Evolutionary conservation across 2,888 invertebrate species (phyloP), one percentile per base, ranked within the genome.

Genomic region (Erebia ligea): DNA sequence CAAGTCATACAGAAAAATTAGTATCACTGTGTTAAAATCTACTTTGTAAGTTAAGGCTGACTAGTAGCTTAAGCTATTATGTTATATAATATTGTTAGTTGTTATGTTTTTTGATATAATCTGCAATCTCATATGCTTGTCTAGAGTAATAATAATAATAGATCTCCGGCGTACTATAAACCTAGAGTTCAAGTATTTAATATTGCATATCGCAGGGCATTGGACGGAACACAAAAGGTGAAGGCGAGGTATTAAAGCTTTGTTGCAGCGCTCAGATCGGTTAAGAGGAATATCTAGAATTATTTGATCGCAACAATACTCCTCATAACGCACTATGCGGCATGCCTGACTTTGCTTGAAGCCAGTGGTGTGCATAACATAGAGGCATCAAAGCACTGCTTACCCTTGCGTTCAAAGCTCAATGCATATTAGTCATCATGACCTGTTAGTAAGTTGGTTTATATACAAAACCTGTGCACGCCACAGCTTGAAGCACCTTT

Each of bases 141-240:
- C n/a, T 52, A 52, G 17, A 8, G 17, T 9, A 54, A 54, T 17
- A 54, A 0, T 45, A 57, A 25, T 25, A 15, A 57, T n/a, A 50
- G 13, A n/a, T 61, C 11, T 42, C n/a, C 42, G n/a, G 11, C 40
- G n/a, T 19, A 45, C 42, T 45, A 42, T 17, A 13, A 42, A 45
- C 61, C 17, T 17, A 9, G 6, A 9, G 13, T 45, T 11, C 19
- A 45, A 17, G 9, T 61, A 61, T 61, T 61, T 17, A 61, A 61
- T 61, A 61, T 40, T 58, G 54, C 10, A 54, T 50, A 50, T 21
- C 19, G 61, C n/a, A 40, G 42, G 59, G 42, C 59, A 61, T 19
- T 61, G 19, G 17, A 42, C 5, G n/a, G 17, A 17, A 61, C 17
- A 25, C 61, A 42, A 42, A 61, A 5, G 42, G 42, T 10, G 3